phyloP scores from a whole-genome alignment of 2,113 vertebrate genomes.

The Brienomyrus longianalis region DNA sequence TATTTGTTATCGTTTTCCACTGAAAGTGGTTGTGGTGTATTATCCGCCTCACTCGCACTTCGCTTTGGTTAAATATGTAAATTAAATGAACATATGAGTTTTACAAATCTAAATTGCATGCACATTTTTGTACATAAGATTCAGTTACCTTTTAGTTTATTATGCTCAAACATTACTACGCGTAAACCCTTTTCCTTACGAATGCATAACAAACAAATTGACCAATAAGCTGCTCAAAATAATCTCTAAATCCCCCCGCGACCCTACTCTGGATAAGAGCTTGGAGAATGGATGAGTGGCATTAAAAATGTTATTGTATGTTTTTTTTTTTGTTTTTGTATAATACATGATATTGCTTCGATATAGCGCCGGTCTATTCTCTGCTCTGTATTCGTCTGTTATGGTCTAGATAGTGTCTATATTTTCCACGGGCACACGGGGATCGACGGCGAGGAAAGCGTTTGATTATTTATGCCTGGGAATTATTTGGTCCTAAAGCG shows the following conservation, averaged over 20 bases:
- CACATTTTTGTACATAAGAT: neutral
- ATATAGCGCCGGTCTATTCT: neutral
- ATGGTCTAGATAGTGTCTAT: neutral
- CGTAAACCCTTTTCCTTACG: neutral
- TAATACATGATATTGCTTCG: neutral
- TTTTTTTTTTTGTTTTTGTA: too few relatives aligned
- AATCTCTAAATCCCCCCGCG: neutral
- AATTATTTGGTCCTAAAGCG: constrained; percentile 21
- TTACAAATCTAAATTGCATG: neutral
- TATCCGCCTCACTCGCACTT: neutral
- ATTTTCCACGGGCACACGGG: constrained; percentile 1
- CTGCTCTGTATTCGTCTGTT: constrained; percentile 9
- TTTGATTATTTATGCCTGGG: constrained; percentile 19
- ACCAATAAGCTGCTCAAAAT: neutral
- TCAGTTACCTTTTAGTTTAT: neutral
- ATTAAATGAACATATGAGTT: neutral
- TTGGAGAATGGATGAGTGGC: neutral
- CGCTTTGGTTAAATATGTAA: neutral
- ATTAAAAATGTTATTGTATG: neutral
- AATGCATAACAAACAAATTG: neutral
- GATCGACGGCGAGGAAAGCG: neutral
- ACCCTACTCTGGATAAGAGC: neutral
- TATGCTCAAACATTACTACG: neutral
- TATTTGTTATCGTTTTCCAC: neutral
- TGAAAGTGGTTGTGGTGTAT: neutral